These are phyloP conservation scores for Mactra quadrangularis DNA, from an alignment of 1,140 invertebrate species.

Conservation along the genomic window DNA sequence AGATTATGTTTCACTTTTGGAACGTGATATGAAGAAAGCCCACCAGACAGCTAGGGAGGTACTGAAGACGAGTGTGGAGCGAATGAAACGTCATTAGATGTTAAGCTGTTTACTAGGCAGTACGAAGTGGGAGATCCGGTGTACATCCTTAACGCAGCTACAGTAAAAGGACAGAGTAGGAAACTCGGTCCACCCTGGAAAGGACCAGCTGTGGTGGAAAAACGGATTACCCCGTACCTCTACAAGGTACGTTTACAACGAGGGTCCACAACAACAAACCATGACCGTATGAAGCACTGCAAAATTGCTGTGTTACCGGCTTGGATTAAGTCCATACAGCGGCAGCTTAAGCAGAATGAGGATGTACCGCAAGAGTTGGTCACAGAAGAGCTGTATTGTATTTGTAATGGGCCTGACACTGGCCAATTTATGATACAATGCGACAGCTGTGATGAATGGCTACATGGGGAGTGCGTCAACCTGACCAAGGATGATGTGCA, in stretches of 20 bases:
- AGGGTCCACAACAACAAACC: neutral
- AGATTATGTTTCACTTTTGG: neutral
- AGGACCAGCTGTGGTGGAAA: slow-evolving; percentile 4
- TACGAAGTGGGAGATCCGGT: neutral
- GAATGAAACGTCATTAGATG: slow-evolving; percentile 22
- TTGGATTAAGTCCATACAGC: neutral
- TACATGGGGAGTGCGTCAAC: slow-evolving; percentile 25
- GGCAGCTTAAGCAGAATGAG: neutral
- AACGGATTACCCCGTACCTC: neutral
- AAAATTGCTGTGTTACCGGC: neutral
- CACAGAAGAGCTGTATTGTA: neutral
- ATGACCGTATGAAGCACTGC: slow-evolving; percentile 27
- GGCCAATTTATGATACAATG: slow-evolving; percentile 24
- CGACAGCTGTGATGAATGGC: slow-evolving; percentile 20
- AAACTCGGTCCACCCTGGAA: slow-evolving; percentile 31
- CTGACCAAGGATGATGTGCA: too few relatives aligned
- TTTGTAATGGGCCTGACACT: neutral
- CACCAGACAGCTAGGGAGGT: slow-evolving; percentile 1
- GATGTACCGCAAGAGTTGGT: neutral
- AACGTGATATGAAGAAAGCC: neutral
- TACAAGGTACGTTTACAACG: slow-evolving; percentile 8
- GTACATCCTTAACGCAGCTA: slow-evolving; percentile 22
- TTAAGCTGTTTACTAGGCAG: neutral
- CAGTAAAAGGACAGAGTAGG: neutral
- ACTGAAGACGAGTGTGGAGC: slow-evolving; percentile 13